Evolutionary conservation across 64 coral and sea anemone genomes (phyloP).

Genomic region (Porites australiensis): DNA sequence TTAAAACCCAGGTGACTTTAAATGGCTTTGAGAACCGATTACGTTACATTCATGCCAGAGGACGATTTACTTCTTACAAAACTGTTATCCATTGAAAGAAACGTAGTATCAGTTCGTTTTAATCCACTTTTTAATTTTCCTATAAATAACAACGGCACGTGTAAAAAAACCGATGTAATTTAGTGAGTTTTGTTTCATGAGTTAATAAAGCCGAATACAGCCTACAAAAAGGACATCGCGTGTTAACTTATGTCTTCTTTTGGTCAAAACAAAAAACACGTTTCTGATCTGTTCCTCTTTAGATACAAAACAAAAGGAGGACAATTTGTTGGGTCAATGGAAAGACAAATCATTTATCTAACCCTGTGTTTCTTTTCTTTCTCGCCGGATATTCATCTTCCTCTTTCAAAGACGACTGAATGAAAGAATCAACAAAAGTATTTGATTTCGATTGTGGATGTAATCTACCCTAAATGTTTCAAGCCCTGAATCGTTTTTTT

Average conservation of each 20-base stretch:
- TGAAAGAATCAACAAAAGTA: constrained; percentile 5
- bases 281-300: constrained; percentile 25
- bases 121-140: constrained; percentile 7
- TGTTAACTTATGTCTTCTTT: constrained; percentile 22
- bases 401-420: background rate
- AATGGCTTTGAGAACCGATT: background rate
- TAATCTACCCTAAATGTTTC: constrained; percentile 1
- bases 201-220: background rate
- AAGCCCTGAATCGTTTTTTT: background rate
- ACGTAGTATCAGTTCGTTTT: background rate
- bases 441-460: constrained; percentile 18
- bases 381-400: background rate
- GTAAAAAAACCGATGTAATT: background rate
- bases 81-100: background rate
- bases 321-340: constrained; percentile 36
- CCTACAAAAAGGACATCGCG: constrained; percentile 55
- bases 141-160: background rate
- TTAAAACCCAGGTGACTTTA: background rate
- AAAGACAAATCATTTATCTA: background rate
- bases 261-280: constrained; percentile 52
- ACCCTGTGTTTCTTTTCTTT: constrained; percentile 13
- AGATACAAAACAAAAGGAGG: constrained; percentile 39
- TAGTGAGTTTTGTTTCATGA: background rate
- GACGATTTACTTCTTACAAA: background rate
- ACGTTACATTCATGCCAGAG: background rate